These are phyloP conservation scores for Atherinomorus stipes DNA, from an alignment of 2,113 vertebrate genomes.

Conservation along the genomic window DNA sequence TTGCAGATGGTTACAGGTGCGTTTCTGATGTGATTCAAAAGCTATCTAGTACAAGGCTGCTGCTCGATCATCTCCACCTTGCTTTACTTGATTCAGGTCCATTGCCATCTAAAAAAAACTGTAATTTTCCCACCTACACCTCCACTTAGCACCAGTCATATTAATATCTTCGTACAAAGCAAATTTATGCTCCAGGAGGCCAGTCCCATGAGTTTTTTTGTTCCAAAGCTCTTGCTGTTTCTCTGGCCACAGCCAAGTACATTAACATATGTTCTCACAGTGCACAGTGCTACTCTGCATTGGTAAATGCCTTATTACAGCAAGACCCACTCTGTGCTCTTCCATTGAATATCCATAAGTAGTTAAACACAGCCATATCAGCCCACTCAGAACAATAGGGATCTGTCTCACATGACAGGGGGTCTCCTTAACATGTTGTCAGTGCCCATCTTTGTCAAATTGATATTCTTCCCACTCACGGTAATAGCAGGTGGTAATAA, in stretches of 20 bases:
- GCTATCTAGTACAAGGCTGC: constrained; percentile 36
- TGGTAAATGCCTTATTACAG: constrained; percentile 81
- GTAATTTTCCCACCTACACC: constrained; percentile 45
- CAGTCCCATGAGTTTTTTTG: constrained; percentile 55
- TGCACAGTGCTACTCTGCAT: constrained; percentile 77
- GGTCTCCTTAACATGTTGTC: constrained; percentile 78
- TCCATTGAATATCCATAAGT: constrained; percentile 78
- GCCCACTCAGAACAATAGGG: constrained; percentile 73
- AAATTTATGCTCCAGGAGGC: constrained; percentile 65
- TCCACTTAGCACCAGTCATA: constrained; percentile 49
- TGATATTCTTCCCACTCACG: constrained; percentile 77
- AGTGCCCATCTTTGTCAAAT: constrained; percentile 70
- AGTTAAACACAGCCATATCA: constrained; percentile 73
- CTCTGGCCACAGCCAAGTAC: constrained; percentile 77
- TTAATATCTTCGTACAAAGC: constrained; percentile 74
- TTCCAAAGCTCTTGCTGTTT: constrained; percentile 79
- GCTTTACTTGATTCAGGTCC: constrained; percentile 54
- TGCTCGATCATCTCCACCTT: constrained; percentile 30
- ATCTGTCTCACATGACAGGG: constrained; percentile 70
- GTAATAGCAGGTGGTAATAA: constrained; percentile 76
- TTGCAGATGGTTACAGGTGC: constrained; percentile 49
- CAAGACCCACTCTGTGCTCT: constrained; percentile 49
- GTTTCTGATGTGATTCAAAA: constrained; percentile 60
- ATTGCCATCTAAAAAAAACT: constrained; percentile 67
- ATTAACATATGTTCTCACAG: constrained; percentile 84